Evolutionary conservation across 1,140 invertebrate genomes (phyloP).

Genomic region (Bicyclus anynana): DNA sequence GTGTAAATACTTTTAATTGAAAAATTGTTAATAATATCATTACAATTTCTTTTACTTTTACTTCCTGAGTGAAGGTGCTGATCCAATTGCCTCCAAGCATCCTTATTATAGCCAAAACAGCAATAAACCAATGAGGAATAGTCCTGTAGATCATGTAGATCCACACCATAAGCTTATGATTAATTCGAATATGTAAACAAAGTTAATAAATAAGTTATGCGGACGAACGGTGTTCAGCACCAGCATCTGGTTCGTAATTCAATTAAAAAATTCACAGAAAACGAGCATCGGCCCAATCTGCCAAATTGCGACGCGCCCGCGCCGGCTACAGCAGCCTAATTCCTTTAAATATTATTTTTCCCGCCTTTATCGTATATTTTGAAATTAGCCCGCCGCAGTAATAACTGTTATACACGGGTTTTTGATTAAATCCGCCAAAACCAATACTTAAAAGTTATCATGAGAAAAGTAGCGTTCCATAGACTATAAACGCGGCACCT

Average conservation of each 20-base stretch:
- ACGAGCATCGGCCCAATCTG: constrained; percentile 63
- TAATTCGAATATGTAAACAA: constrained; percentile 5
- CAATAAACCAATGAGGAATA: too few relatives aligned
- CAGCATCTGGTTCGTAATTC: constrained; percentile 70
- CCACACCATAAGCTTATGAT: too few relatives aligned
- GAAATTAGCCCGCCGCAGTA: constrained; percentile 58
- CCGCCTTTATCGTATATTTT: constrained; percentile 68
- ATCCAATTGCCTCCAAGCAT: too few relatives aligned
- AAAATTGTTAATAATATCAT: too few relatives aligned
- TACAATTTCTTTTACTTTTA: too few relatives aligned
- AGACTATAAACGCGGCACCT: constrained; percentile 24
- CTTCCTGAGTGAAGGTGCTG: too few relatives aligned
- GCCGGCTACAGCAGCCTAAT: constrained; percentile 61
- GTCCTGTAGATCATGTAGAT: too few relatives aligned
- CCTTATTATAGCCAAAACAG: too few relatives aligned
- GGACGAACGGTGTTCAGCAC: constrained; percentile 5
- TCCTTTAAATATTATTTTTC: constrained; percentile 68
- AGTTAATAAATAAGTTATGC: constrained; percentile 20
- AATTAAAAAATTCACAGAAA: constrained; percentile 77
- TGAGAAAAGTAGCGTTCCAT: constrained; percentile 32
- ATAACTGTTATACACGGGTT: constrained; percentile 57
- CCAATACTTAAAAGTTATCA: constrained; percentile 70
- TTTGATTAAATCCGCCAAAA: constrained; percentile 71
- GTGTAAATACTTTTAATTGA: too few relatives aligned
- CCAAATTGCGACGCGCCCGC: constrained; percentile 54